A percentile compares a stretch with the other conserved stretches of the same genome.
Conservation (phyloP, 2,888 invertebrate genomes). For the Agrypnus murinus region DNA sequence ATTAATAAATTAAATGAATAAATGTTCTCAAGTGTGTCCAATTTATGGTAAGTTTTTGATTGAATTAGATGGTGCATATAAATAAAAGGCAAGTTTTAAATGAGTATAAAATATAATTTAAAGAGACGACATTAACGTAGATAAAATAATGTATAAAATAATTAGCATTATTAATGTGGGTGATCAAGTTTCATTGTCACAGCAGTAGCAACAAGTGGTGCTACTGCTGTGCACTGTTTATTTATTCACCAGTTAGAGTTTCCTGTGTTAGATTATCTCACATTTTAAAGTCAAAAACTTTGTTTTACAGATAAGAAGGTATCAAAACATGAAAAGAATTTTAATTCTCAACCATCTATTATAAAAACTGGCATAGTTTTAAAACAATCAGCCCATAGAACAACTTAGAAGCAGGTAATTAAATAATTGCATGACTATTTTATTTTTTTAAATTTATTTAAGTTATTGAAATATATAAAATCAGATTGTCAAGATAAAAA, state of each 20-base stretch:
- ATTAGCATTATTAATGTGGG: no score
- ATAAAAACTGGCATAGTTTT: no score
- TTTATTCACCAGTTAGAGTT: not conserved
- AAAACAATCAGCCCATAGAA: no score
- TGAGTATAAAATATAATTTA: not conserved
- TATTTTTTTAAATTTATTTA: no score
- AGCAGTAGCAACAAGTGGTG: not conserved
- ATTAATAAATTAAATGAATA: not conserved
- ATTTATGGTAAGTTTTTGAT: conserved; percentile 1
- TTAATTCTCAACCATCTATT: not conserved
- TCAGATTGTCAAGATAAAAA: no score
- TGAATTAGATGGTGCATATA: no score
- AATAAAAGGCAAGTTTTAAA: no score
- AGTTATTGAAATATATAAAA: no score
- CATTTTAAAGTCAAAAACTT: not conserved
- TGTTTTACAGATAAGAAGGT: not conserved
- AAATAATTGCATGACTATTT: no score
- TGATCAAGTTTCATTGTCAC: conserved; percentile 6
- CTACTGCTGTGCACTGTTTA: not conserved
- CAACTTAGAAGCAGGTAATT: no score
- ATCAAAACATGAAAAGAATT: not conserved
- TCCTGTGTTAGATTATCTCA: conserved; percentile 14
- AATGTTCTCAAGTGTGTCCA: no score
- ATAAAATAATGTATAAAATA: no score
- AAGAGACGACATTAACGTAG: not conserved